Conservation (phyloP, 1,140 invertebrate genomes). For the Magallana angulata region DNA sequence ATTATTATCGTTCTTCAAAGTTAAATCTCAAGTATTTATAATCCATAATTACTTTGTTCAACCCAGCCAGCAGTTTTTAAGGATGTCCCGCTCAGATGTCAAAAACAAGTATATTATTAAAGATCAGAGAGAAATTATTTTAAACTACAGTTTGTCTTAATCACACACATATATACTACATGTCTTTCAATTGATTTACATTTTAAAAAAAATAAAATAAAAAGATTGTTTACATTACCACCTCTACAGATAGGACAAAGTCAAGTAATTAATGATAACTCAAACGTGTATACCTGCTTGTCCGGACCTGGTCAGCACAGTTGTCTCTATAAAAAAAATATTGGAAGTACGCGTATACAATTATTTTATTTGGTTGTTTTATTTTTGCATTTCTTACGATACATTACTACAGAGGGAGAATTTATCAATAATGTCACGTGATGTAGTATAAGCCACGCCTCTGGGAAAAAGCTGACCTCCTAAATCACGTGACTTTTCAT, state of each 20-base stretch:
- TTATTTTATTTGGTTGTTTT: background rate
- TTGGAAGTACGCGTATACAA: background rate
- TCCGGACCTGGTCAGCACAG: background rate
- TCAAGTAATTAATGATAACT: background rate
- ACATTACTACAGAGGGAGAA: too few species aligned
- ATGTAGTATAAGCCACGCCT: too few species aligned
- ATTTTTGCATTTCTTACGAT: too few species aligned
- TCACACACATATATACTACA: background rate
- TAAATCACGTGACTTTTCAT: too few species aligned
- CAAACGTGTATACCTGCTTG: background rate
- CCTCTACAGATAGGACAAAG: background rate
- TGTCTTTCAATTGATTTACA: background rate
- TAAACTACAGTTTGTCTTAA: background rate
- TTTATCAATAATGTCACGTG: too few species aligned
- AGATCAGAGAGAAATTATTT: background rate
- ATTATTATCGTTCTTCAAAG: slow-evolving; percentile 10
- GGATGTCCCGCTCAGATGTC: background rate
- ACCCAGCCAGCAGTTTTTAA: too few species aligned
- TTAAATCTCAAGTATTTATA: slow-evolving; percentile 3
- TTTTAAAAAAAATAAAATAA: background rate
- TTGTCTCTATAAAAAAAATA: background rate
- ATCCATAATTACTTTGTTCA: background rate
- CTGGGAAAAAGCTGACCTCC: too few species aligned
- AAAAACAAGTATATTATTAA: background rate
- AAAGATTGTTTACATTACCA: slow-evolving; percentile 6